Evolutionary conservation across 2,888 invertebrate genomes (phyloP), one percentile per base, ranked within the genome.

Genomic region (Amblyteles armatorius): DNA sequence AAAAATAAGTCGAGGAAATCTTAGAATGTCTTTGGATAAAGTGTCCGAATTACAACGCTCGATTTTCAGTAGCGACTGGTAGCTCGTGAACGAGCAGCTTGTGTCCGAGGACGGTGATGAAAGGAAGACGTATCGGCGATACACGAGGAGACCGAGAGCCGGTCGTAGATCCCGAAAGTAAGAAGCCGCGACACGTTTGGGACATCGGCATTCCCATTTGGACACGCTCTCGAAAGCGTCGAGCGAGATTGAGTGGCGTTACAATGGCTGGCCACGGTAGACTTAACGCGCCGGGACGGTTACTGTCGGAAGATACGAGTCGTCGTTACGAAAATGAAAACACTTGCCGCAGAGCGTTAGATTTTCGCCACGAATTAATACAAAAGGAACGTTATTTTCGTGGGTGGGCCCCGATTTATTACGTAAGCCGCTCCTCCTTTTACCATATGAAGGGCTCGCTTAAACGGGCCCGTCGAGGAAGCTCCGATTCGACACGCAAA

Each of bases 151-250:
- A 84, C 82, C 57, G 82, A 84, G 74, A 78, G 77, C 63, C 40
- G 40, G 26, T 79, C 82, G 57, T 81, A 55, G 78, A 86, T 81
- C 74, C 72, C 78, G 67, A 78, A 79, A 81, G 85, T 78, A 73
- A 82, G 74, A 84, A 81, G 73, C 80, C 50, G 79, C 22, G 71
- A 71, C 55, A 65, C 50, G 69, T 48, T 60, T 50, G 16, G 57
- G 55, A 65, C 72, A 78, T 77, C 87, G 83, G 87, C 88, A 91
- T 91, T 91, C 89, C 86, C 81, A 48, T 68, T 91, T 90, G 71
- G 90, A 88, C 85, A 90, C 90, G 91, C 89, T 90, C 89, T 91
- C 87, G 86, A 88, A 87, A 84, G 82, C 85, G 83, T 86, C 79
- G 84, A 86, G 88, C 87, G 83, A 81, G 85, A 85, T 87, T 79